Evolutionary conservation across 2,888 invertebrate genomes (phyloP), one percentile per base, ranked within the genome.

Genomic region (Acrobasis repandana): DNA sequence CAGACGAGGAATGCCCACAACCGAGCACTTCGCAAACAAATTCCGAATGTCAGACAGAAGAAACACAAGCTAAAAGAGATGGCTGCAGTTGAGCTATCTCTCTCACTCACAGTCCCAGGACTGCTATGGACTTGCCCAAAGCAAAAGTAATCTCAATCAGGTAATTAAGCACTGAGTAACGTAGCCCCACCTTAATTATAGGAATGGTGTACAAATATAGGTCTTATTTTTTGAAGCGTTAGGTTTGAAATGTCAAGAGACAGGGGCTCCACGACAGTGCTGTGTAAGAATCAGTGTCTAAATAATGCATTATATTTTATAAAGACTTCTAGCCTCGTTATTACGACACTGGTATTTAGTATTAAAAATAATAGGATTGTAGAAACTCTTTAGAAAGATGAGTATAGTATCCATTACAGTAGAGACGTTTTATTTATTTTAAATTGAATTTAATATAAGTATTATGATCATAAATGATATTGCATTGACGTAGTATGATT

Each of bases 131-230:
- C 86, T 86, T 79, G 82, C 83, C 89, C 89, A 88, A 89, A 88
- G 85, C 81, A 84, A 79, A 83, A 80, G 89, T 88, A 90, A 90
- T 90, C 90, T 90, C 90, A 89, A 77, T 75, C 82, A 82, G 82
- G 82, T 85, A 88, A 65, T 85, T 83, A 80, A 79, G 84, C 81
- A 86, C 82, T 82, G 83, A 84, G 74, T 79, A 77, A 77, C 71
- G 77, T 79, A 78, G 75, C 76, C 79, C 74, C 80, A 77, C 80
- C 81, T 75, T 74, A 67, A 65, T 61, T 69, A 71, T 74, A 74
- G 77, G 81, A 73, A 75, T 72, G 74, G 73, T 79, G 80, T 79
- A 79, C 75, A 77, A 79, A 76, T 72, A 67, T 77, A 80, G 76
- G 70, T 75, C 69, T 67, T 74, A 73, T 72, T 68, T 73, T 62